phyloP scores from a whole-genome alignment of 2,797 vertebrate genomes.

The Danio kyathit region DNA sequence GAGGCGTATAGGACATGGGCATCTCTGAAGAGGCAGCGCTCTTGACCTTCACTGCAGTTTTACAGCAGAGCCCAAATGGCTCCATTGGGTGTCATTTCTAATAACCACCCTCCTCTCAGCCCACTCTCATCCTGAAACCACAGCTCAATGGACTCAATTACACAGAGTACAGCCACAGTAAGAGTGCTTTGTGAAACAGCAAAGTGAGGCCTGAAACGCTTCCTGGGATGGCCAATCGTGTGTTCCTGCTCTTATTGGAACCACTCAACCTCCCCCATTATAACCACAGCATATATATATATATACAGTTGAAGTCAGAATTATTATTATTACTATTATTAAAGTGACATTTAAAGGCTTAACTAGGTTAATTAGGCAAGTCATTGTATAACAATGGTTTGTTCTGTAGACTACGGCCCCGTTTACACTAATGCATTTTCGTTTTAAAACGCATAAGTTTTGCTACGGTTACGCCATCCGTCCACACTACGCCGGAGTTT shows the following conservation, averaged over 20 bases:
- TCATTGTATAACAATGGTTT: no score
- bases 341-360: no score
- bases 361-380: no score
- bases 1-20: constrained; percentile 56
- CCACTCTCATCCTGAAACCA: constrained; percentile 24
- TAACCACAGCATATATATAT: constrained; percentile 1
- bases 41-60: constrained; percentile 76
- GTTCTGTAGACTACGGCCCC: no score
- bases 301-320: no score
- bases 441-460: no score
- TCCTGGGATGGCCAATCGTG: constrained; percentile 26
- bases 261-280: constrained; percentile 29
- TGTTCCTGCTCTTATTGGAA: constrained; percentile 37
- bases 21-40: constrained; percentile 63
- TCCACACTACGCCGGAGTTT: no score
- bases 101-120: constrained; percentile 55
- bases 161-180: constrained; percentile 17
- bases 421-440: no score
- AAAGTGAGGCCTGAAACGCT: constrained; percentile 43
- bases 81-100: constrained; percentile 60
- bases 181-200: constrained; percentile 34
- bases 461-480: no score
- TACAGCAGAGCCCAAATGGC: constrained; percentile 71
- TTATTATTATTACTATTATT: no score
- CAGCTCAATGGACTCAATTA: constrained; percentile 40